Evolutionary conservation across 2,888 invertebrate genomes (phyloP).

Genomic region (Cheilosia grossa): DNA sequence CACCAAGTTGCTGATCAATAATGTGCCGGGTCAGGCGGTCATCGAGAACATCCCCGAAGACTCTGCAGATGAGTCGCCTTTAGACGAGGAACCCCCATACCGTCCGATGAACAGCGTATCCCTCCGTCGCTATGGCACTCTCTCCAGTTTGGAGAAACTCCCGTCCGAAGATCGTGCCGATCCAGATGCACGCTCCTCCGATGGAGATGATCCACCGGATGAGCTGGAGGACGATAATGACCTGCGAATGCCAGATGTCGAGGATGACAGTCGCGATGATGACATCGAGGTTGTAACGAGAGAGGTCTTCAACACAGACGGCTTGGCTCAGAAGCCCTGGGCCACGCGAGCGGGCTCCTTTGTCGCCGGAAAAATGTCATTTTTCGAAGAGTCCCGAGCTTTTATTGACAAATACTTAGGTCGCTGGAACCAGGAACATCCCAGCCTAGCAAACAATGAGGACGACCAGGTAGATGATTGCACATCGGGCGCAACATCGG

Average conservation of each 20-base stretch:
- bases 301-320: constrained; percentile 75
- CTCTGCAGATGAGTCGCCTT: constrained; percentile 87
- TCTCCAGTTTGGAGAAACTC: constrained; percentile 89
- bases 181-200: constrained; percentile 83
- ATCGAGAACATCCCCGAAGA: constrained; percentile 85
- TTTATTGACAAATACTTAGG: constrained; percentile 84
- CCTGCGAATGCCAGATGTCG: constrained; percentile 72
- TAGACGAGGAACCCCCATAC: constrained; percentile 90
- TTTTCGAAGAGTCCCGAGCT: constrained; percentile 86
- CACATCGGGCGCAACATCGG: constrained; percentile 92
- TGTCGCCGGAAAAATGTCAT: constrained; percentile 91
- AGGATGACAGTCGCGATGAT: constrained; percentile 75
- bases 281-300: constrained; percentile 77
- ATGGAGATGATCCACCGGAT: constrained; percentile 81
- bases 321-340: constrained; percentile 84
- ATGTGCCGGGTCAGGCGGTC: constrained; percentile 78
- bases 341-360: constrained; percentile 91
- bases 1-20: constrained; percentile 78
- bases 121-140: constrained; percentile 86
- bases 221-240: constrained; percentile 76
- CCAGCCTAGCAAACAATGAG: constrained; percentile 57
- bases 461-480: constrained; percentile 89
- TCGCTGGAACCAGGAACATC: constrained; percentile 84
- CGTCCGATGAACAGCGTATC: constrained; percentile 85
- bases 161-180: constrained; percentile 84